A percentile compares a stretch with the other conserved stretches of the same genome.
These are phyloP conservation scores for Chascanopsetta lugubris DNA, from an alignment of 2,113 vertebrate genomes.

Conservation along the genomic window DNA sequence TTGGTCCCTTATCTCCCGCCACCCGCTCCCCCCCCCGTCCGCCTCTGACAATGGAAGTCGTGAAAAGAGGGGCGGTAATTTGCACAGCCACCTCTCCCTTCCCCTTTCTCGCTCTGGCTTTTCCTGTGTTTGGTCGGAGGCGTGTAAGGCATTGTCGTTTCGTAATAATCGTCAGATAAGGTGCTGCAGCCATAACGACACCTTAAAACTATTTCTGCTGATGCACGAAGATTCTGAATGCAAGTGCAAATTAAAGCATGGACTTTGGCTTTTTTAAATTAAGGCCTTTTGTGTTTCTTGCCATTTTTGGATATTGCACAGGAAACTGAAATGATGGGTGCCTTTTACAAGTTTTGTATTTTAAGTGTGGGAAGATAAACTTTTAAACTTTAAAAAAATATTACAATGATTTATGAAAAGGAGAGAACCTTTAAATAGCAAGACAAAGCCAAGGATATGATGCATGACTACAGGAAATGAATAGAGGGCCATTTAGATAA, in stretches of 20 bases:
- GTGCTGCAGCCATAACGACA: background rate
- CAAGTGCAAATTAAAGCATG: background rate
- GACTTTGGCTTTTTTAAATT: background rate
- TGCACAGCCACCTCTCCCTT: conserved; percentile 16
- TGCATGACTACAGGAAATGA: background rate
- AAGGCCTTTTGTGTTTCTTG: background rate
- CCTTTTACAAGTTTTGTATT: too few species aligned
- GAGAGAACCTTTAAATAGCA: too few species aligned
- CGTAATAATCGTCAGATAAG: conserved; percentile 36
- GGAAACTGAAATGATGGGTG: too few species aligned
- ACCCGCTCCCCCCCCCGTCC: conserved; percentile 24
- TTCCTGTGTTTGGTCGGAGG: conserved; percentile 19
- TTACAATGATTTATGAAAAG: too few species aligned
- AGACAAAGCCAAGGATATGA: background rate
- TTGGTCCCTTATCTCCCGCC: conserved; percentile 47
- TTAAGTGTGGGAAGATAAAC: too few species aligned
- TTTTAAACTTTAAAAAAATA: too few species aligned
- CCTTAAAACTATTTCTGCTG: conserved; percentile 6
- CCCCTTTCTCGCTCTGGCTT: conserved; percentile 13
- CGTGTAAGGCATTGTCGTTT: conserved; percentile 32
- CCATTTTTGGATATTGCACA: too few species aligned
- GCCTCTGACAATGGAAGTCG: conserved; percentile 44
- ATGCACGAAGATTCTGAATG: conserved; percentile 3
- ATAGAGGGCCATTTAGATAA: too few species aligned
- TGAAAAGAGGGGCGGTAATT: conserved; percentile 41